Evolutionary conservation across 1,140 invertebrate species (phyloP).

Genomic region (Apis florea): DNA sequence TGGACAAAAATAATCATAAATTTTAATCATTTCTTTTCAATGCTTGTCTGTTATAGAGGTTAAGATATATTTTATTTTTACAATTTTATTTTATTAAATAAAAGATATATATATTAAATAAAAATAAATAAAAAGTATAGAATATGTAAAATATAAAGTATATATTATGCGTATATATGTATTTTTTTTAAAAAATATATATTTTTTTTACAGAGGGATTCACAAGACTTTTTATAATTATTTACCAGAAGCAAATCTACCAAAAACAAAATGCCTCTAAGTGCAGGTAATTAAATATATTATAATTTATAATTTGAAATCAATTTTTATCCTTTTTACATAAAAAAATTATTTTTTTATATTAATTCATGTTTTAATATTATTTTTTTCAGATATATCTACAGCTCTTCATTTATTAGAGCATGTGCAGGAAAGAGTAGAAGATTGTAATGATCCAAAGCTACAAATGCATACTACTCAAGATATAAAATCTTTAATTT

Average conservation of each 20-base stretch:
- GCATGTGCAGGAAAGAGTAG: conserved; percentile 82
- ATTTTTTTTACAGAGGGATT: conserved; percentile 38
- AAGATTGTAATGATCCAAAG: conserved; percentile 81
- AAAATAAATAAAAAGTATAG: neutral
- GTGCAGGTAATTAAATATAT: conserved; percentile 62
- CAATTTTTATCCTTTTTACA: neutral
- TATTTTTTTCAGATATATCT: conserved; percentile 79
- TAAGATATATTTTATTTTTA: conserved; percentile 10
- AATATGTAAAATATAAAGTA: neutral
- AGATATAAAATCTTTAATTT: conserved; percentile 93
- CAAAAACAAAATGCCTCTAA: conserved; percentile 69
- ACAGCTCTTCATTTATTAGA: conserved; percentile 83
- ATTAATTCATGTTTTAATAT: neutral
- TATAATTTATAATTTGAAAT: no score
- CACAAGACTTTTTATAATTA: conserved; percentile 31
- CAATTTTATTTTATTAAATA: neutral
- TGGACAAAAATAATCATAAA: neutral
- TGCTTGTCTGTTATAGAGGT: conserved; percentile 16
- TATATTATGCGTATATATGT: neutral
- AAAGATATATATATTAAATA: no score
- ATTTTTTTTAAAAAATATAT: neutral
- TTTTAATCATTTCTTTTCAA: neutral
- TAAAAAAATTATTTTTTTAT: neutral
- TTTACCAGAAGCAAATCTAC: neutral
- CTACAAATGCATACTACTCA: conserved; percentile 86